These are phyloP conservation scores for Uria aalge DNA, from an alignment of 2,113 vertebrate species.

Conservation along the genomic window DNA sequence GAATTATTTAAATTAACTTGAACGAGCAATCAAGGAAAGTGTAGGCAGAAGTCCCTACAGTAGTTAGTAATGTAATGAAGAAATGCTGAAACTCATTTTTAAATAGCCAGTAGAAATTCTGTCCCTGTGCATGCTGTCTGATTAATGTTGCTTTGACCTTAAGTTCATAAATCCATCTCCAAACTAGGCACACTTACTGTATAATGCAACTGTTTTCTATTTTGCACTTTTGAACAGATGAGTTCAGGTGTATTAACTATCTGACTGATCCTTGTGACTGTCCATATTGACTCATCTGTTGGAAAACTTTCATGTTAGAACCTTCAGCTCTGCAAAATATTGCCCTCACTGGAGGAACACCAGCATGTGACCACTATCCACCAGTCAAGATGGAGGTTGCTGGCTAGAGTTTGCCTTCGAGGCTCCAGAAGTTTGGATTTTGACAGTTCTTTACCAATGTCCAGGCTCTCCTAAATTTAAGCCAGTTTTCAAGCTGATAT, in stretches of 20 bases:
- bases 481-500: background rate
- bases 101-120: background rate
- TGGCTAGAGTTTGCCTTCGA: background rate
- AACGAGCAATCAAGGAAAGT: background rate
- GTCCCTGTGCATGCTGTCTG: too few relatives aligned
- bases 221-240: background rate
- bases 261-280: background rate
- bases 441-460: background rate
- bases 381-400: background rate
- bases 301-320: background rate
- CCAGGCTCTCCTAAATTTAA: background rate
- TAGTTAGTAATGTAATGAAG: background rate
- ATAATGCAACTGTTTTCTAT: background rate
- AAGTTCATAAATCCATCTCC: background rate
- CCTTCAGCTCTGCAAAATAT: background rate
- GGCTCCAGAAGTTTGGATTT: background rate
- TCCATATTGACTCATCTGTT: background rate
- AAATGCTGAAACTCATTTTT: background rate
- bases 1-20: background rate
- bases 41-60: background rate
- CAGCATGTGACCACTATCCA: accelerated
- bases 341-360: background rate
- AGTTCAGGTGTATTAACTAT: background rate
- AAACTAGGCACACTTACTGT: background rate
- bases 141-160: background rate